These are phyloP conservation scores for Macropis europaea DNA, from an alignment of 2,888 invertebrate species.

Conservation along the genomic window DNA sequence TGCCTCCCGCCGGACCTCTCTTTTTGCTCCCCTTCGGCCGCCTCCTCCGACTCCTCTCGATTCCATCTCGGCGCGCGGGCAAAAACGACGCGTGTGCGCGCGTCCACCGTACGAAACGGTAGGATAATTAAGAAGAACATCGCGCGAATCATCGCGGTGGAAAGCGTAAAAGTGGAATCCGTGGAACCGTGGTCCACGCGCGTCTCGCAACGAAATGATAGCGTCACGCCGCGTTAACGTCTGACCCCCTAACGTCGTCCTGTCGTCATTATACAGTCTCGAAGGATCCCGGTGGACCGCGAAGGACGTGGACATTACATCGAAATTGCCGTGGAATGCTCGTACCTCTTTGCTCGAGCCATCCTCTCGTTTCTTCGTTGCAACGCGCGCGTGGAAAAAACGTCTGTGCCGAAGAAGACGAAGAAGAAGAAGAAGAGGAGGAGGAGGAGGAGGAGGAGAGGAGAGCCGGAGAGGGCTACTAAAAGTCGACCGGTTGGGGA, in stretches of 20 bases:
- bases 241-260: not conserved
- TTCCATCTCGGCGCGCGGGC: not conserved
- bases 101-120: conserved; percentile 11
- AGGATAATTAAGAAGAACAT: conserved; percentile 4
- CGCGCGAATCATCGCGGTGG: conserved; percentile 7
- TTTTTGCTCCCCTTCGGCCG: conserved; percentile 15
- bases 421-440: not conserved
- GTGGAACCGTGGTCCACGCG: no score
- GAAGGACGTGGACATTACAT: conserved; percentile 16
- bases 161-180: conserved; percentile 12
- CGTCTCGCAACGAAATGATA: not conserved
- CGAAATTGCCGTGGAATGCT: conserved; percentile 38
- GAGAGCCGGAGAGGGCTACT: conserved; percentile 55
- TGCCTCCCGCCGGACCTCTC: conserved; percentile 16
- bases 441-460: conserved; percentile 2
- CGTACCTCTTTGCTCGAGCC: conserved; percentile 32
- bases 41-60: conserved; percentile 19
- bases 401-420: conserved; percentile 15
- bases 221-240: conserved; percentile 9
- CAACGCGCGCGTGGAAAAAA: conserved; percentile 39
- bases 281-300: not conserved
- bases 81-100: not conserved
- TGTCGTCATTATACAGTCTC: not conserved
- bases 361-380: conserved; percentile 45
- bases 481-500: conserved; percentile 65